Evolutionary conservation across 2,797 vertebrate species (phyloP).

Genomic region (Pangasius larnaudii): DNA sequence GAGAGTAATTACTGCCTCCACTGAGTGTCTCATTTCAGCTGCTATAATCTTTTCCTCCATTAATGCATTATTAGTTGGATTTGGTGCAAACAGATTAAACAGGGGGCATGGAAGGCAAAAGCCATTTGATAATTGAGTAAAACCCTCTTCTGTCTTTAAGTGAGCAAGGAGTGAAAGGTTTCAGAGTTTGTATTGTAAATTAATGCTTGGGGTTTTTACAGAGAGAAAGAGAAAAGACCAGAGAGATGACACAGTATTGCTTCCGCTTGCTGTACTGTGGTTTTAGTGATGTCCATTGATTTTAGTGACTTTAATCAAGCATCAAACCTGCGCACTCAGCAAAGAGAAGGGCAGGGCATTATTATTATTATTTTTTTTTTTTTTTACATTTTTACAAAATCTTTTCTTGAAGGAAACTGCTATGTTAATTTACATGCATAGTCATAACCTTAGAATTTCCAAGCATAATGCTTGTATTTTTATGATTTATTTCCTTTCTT

Average conservation of each 20-base stretch:
- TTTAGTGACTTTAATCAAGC: conserved; percentile 71
- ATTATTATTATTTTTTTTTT: conserved; percentile 36
- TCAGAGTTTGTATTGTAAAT: conserved; percentile 68
- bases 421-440: conserved; percentile 60
- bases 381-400: not conserved
- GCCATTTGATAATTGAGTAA: conserved; percentile 76
- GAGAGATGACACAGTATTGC: conserved; percentile 62
- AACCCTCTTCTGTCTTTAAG: conserved; percentile 68
- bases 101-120: conserved; percentile 67
- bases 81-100: conserved; percentile 74
- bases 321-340: conserved; percentile 78
- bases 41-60: conserved; percentile 66
- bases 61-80: conserved; percentile 72
- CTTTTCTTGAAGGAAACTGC: not conserved
- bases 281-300: conserved; percentile 64
- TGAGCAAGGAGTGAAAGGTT: conserved; percentile 62
- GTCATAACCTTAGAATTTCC: conserved; percentile 64
- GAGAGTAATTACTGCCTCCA: conserved; percentile 70
- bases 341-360: conserved; percentile 61
- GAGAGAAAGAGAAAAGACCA: conserved; percentile 50
- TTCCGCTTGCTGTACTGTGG: conserved; percentile 71
- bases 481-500: conserved; percentile 53
- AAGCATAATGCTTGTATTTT: conserved; percentile 64
- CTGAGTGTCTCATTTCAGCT: conserved; percentile 66
- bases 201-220: conserved; percentile 47